These are phyloP conservation scores for Aplocera efformata DNA, from an alignment of 2,888 invertebrate genomes.

Conservation along the genomic window DNA sequence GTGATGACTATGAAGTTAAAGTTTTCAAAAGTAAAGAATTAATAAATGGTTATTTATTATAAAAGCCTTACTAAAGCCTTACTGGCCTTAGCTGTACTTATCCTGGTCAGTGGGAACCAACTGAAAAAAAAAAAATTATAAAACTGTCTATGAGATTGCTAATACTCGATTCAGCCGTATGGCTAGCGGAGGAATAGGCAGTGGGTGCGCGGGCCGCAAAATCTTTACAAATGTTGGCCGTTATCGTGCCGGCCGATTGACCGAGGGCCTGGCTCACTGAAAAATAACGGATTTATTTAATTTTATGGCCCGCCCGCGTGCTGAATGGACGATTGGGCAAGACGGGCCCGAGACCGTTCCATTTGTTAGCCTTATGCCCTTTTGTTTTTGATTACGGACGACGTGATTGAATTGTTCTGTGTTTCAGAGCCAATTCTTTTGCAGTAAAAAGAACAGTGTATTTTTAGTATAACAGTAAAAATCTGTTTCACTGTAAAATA, in stretches of 20 bases:
- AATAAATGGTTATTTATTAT: too few relatives aligned
- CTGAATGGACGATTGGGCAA: slow-evolving; percentile 74
- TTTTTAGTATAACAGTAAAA: too few relatives aligned
- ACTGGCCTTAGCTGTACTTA: too few relatives aligned
- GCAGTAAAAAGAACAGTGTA: too few relatives aligned
- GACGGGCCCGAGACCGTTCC: slow-evolving; percentile 37
- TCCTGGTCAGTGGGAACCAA: too few relatives aligned
- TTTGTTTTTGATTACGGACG: slow-evolving; percentile 29
- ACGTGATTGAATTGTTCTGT: slow-evolving; percentile 38
- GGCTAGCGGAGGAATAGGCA: slow-evolving; percentile 58
- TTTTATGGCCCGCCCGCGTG: slow-evolving; percentile 76
- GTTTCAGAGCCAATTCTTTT: slow-evolving; percentile 17
- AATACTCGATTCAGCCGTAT: slow-evolving; percentile 44
- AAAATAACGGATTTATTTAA: slow-evolving; percentile 81
- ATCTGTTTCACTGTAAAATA: too few relatives aligned
- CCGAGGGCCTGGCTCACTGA: slow-evolving; percentile 66
- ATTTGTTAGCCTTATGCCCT: slow-evolving; percentile 27
- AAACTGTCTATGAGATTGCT: slow-evolving; percentile 34
- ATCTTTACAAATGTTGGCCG: slow-evolving; percentile 78
- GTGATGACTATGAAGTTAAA: too few relatives aligned
- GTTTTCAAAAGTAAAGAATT: too few relatives aligned
- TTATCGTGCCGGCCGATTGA: slow-evolving; percentile 77
- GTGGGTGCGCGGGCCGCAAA: slow-evolving; percentile 61
- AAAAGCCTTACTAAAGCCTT: too few relatives aligned
- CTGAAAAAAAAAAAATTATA: slow-evolving; percentile 17